phyloP scores from a whole-genome alignment of 2,113 vertebrate genomes.

The Xiphophorus couchianus region DNA sequence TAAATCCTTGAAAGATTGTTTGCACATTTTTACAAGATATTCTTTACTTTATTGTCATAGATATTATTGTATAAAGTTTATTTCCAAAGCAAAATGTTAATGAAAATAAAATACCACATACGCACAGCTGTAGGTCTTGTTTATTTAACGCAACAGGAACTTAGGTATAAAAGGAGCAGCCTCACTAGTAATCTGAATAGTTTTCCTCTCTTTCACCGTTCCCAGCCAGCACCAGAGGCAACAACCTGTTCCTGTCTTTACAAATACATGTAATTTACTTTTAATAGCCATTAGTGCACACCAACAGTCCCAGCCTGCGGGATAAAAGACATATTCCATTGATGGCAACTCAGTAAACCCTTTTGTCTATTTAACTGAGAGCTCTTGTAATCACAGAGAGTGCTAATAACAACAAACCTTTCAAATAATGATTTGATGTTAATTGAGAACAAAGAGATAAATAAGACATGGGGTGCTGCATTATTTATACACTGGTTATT shows the following conservation, averaged over 20 bases:
- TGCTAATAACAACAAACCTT: constrained; percentile 63
- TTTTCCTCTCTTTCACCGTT: constrained; percentile 51
- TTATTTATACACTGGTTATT: constrained; percentile 65
- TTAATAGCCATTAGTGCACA: constrained; percentile 32
- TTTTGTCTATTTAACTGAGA: constrained; percentile 59
- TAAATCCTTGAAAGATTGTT: constrained; percentile 13
- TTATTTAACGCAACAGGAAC: background rate
- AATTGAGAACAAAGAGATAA: constrained; percentile 75
- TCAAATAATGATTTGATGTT: constrained; percentile 70
- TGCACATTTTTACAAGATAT: background rate
- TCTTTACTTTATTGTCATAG: constrained; percentile 7
- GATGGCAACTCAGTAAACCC: constrained; percentile 60
- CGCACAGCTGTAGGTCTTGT: background rate
- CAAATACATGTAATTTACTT: constrained; percentile 44
- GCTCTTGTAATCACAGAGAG: constrained; percentile 67
- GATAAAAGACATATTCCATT: constrained; percentile 42
- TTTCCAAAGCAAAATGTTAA: background rate
- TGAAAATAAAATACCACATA: background rate
- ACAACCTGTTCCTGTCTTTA: constrained; percentile 41
- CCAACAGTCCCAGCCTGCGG: constrained; percentile 34
- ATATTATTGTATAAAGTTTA: constrained; percentile 1
- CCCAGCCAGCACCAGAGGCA: constrained; percentile 46
- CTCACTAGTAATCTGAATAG: constrained; percentile 57
- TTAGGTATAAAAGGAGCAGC: background rate
- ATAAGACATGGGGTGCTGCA: constrained; percentile 52